A percentile compares a stretch with the other conserved stretches of the same genome.
These are phyloP conservation scores for Ptilodon capucinus DNA, from an alignment of 2,888 invertebrate genomes.

Conservation along the genomic window DNA sequence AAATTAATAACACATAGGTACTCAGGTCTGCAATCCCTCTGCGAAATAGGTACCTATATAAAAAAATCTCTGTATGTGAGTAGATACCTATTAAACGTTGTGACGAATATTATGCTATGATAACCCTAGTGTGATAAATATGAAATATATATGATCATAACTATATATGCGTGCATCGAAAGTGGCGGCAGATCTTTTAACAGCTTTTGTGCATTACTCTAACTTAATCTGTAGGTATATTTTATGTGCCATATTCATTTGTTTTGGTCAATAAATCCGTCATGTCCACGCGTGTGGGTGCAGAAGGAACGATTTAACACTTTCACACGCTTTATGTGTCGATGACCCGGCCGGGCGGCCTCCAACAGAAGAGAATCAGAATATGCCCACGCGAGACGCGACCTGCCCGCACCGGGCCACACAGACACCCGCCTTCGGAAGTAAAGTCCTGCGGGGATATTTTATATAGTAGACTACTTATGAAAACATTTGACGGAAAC, in stretches of 20 bases:
- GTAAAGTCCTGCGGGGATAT: too few relatives aligned
- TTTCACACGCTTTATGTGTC: slow-evolving; percentile 76
- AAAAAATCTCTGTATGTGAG: too few relatives aligned
- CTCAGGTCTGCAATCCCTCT: too few relatives aligned
- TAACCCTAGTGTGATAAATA: too few relatives aligned
- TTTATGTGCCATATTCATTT: background rate
- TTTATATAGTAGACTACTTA: too few relatives aligned
- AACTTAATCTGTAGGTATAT: background rate
- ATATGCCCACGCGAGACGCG: slow-evolving; percentile 51
- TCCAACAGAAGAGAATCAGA: slow-evolving; percentile 46
- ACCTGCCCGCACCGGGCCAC: slow-evolving; percentile 22
- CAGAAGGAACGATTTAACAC: slow-evolving; percentile 69
- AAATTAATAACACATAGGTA: too few relatives aligned
- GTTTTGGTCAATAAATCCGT: slow-evolving; percentile 2
- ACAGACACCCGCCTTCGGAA: background rate
- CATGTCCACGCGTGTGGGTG: slow-evolving; percentile 53
- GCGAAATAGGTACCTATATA: too few relatives aligned
- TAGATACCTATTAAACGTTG: too few relatives aligned
- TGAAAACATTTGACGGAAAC: too few relatives aligned
- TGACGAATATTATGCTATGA: too few relatives aligned
- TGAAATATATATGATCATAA: background rate
- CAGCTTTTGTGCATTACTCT: background rate
- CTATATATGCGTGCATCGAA: background rate
- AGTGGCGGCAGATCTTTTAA: background rate
- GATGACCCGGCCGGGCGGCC: slow-evolving; percentile 59